Evolutionary conservation across 1,140 invertebrate genomes (phyloP).

Genomic region (Gerris buenoi): DNA sequence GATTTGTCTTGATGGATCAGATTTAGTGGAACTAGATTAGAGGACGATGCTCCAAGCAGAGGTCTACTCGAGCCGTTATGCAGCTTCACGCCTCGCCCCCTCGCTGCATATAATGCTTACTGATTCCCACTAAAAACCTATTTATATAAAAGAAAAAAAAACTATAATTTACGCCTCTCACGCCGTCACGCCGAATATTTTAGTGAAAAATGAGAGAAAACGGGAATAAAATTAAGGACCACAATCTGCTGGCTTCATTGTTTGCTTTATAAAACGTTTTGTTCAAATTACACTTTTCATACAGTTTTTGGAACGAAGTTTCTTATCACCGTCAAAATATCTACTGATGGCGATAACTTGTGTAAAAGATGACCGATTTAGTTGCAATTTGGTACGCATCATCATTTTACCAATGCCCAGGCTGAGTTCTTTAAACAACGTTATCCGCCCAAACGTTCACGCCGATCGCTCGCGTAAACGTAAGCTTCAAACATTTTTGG

Average conservation of each 20-base stretch:
- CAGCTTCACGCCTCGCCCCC: not conserved
- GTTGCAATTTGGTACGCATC: not conserved
- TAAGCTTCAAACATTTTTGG: no score
- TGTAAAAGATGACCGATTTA: not conserved
- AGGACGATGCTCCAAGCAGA: no score
- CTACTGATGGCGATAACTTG: not conserved
- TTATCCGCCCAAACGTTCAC: not conserved
- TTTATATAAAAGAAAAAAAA: not conserved
- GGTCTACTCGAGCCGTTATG: not conserved
- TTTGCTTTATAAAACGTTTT: no score
- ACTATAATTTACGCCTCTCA: not conserved
- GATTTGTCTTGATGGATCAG: no score
- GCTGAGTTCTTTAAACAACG: not conserved
- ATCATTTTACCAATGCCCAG: not conserved
- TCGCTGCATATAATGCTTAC: not conserved
- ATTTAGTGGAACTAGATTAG: no score
- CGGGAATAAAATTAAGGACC: not conserved
- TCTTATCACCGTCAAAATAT: not conserved
- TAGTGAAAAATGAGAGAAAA: not conserved
- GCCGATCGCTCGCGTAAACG: no score
- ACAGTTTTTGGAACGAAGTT: not conserved
- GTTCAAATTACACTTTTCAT: not conserved
- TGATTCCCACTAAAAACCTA: not conserved
- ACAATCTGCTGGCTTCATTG: not conserved
- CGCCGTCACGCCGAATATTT: not conserved